Evolutionary conservation across 37 sponge, comb jelly and placozoan genomes (phyloP), one percentile per base, ranked within the genome.

Genomic region (Eunapius fragilis): DNA sequence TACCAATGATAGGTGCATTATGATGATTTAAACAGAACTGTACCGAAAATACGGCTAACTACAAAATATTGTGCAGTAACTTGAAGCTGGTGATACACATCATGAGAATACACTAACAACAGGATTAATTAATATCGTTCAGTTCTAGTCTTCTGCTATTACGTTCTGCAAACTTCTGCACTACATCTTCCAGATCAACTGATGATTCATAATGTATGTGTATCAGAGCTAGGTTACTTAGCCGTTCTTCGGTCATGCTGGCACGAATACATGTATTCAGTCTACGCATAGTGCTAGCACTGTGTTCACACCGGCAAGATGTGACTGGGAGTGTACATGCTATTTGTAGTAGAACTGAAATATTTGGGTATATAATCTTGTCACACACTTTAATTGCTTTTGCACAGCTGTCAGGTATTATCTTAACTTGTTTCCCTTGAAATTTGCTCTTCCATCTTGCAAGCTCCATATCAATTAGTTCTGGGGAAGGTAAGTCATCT

Each of bases 281-380:
- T 36, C 38, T 31, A 34, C 74, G 72, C 31, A 82, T 0, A 31
- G 26, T 35, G 30, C 83, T 82, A 41, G 72, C 74, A 82, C 74
- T 82, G 30, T 45, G 26, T 82, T 82, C 83, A 82, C 74, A 73
- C 47, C 72, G 25, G 74, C 74, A 82, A 78, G 79, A 41, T 67
- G 78, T 84, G 33, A 84, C 85, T 77, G 76, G 77, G 33, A 82
- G 74, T 33, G 74, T 82, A 72, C 84, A 82, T 32, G 84, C 84
- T 75, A 84, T 37, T 25, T 84, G 84, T 34, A 85, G 82, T 26
- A 84, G 36, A 69, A 78, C 69, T 50, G 14, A 85, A 24, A 85
- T 34, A 26, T 85, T 85, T 50, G 85, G 77, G 78, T 77, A 75
- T 67, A 68, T 33, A 23, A 45, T 33, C 31, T 78, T 78, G 70